Conservation (phyloP, 2,797 vertebrate genomes). For the Lacerta agilis region DNA sequence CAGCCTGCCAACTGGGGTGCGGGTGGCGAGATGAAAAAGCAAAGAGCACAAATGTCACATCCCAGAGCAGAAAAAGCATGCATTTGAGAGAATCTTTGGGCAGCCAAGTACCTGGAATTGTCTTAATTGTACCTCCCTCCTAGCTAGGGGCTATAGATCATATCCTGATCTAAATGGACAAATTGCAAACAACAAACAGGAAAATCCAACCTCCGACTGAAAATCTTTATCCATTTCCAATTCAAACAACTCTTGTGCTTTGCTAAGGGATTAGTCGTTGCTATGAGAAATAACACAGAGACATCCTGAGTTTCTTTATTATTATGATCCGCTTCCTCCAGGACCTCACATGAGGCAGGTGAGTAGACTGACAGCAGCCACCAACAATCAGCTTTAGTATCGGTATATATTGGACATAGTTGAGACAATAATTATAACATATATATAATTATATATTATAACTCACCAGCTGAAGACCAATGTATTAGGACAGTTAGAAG, state of each 20-base stretch:
- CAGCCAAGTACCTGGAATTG: constrained; percentile 34
- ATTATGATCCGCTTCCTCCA: constrained; percentile 50
- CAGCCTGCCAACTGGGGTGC: accelerated
- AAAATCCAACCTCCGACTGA: constrained; percentile 10
- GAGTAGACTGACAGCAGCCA: not conserved
- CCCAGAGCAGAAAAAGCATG: constrained; percentile 7
- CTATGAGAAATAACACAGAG: constrained; percentile 74
- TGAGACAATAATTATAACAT: not conserved
- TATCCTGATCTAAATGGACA: constrained; percentile 12
- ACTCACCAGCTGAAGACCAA: too few relatives aligned
- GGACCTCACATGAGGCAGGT: constrained; percentile 56
- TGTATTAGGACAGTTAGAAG: not conserved
- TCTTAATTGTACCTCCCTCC: not conserved
- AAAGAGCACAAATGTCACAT: constrained; percentile 48
- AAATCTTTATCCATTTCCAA: constrained; percentile 62
- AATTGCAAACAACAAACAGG: constrained; percentile 41
- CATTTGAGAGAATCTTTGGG: constrained; percentile 15
- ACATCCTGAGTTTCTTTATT: constrained; percentile 47
- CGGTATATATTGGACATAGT: not conserved
- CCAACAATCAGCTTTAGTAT: not conserved
- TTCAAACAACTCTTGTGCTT: constrained; percentile 63
- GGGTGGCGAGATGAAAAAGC: constrained; percentile 5
- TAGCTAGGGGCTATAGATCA: not conserved
- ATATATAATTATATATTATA: too few relatives aligned
- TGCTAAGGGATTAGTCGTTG: constrained; percentile 73